Percentiles rank a stretch among this genome's conserved stretches.
These are phyloP conservation scores for Luidia sarsii DNA, from an alignment of 53 echinoderm and acorn worm genomes.

Conservation along the genomic window DNA sequence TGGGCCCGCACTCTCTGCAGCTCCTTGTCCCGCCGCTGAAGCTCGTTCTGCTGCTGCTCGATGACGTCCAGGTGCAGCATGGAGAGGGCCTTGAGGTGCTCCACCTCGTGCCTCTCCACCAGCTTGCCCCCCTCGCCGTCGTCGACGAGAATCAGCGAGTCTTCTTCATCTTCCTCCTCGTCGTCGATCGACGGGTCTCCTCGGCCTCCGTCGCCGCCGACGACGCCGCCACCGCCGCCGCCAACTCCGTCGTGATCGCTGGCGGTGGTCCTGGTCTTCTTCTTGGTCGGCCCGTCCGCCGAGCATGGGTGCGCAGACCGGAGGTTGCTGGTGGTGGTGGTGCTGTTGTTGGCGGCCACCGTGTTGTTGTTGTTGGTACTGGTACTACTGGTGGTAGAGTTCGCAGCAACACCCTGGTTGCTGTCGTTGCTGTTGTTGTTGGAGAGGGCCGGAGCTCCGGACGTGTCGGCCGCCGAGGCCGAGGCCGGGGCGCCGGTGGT, in stretches of 20 bases:
- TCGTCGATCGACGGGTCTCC: no score
- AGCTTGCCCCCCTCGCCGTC: neutral
- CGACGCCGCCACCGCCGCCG: neutral
- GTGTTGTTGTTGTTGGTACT: conserved; percentile 2
- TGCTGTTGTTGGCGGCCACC: conserved; percentile 18
- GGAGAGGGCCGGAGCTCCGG: no score
- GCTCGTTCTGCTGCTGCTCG: conserved; percentile 85
- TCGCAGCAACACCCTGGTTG: conserved; percentile 9
- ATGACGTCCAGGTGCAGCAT: conserved; percentile 97
- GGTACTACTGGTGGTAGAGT: neutral
- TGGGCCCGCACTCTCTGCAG: conserved; percentile 81
- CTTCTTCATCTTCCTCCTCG: no score
- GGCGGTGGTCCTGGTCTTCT: no score
- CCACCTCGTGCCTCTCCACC: conserved; percentile 67
- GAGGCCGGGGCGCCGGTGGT: conserved; percentile 27
- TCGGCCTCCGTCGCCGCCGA: neutral
- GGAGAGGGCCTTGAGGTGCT: conserved; percentile 86
- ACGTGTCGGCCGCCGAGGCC: no score
- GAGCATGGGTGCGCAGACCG: no score
- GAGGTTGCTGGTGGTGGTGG: neutral
- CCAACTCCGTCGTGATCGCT: neutral
- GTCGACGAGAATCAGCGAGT: no score
- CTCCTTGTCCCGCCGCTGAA: conserved; percentile 75
- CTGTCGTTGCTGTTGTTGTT: neutral
- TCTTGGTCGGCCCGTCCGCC: no score